Conservation (phyloP, 2,797 vertebrate genomes). For the Brachyalestes nurse region DNA sequence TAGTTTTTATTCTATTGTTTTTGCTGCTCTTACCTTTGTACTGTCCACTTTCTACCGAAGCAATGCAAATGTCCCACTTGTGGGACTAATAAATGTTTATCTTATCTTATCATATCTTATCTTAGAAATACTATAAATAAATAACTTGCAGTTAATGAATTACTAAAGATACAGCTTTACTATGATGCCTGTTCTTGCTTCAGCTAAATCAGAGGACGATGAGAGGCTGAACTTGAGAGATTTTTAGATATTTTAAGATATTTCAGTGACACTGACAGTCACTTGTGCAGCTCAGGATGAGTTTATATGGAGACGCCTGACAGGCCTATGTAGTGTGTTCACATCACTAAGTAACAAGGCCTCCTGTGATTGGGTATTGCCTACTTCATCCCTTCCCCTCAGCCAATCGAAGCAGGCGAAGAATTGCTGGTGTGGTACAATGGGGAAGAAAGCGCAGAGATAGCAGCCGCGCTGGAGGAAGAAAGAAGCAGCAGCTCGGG, state of each 20-base stretch:
- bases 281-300: conserved; percentile 2
- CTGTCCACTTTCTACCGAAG: no score
- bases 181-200: neutral
- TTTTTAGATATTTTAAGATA: neutral
- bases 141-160: no score
- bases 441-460: conserved; percentile 96
- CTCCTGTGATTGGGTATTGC: conserved; percentile 82
- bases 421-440: conserved; percentile 97
- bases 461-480: conserved; percentile 97
- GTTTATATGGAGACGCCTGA: conserved; percentile 48
- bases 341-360: conserved; percentile 75
- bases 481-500: conserved; percentile 88
- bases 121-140: no score
- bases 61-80: no score
- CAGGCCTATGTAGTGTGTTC: conserved; percentile 69
- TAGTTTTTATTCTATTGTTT: no score
- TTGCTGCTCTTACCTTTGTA: no score
- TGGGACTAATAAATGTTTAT: no score
- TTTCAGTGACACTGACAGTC: neutral
- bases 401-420: conserved; percentile 93
- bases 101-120: no score
- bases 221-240: no score
- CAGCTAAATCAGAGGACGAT: neutral
- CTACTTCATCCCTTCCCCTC: conserved; percentile 75
- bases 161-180: neutral